Base-by-base conservation (phyloP, 2,888 invertebrate genomes). In the Drosophila sordidapex region DNA sequence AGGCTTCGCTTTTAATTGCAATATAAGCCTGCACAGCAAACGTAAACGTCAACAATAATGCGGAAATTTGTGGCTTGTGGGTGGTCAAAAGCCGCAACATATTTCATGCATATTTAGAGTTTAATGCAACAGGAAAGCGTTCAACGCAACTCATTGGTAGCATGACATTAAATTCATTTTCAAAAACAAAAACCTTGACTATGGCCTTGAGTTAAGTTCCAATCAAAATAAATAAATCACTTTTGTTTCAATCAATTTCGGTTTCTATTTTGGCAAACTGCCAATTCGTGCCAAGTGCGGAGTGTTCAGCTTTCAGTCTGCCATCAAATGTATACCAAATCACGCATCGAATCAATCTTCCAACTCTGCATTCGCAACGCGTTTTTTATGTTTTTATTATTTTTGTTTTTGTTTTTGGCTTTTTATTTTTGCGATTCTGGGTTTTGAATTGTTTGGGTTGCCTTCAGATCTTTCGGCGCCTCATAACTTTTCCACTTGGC, bases 401-500 rank as follows among this genome's bases (percentile, higher is more conserved):
- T 33, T 33, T 33, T 10, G 8, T 43, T 21, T 43, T 21, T 1
- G 29, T 25, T 35, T 1, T 33, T 21, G 25, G 29, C 6, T 54
- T 27, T 38, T 18, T 18, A 27, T 36, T 29, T 11, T 38, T 10
- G 11, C 21, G 33, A 43, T 46, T 4, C 33, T 51, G 43, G 21
- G n/a, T 53, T 38, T 68, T 49, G 70, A 77, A 74, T 78, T 46
- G 66, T 49, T 77, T 38, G 57, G 74, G 74, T 70, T 64, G 78
- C 38, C 43, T 60, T 64, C 52, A 67, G 59, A 51, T 65, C 73
- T 73, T 49, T 57, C 58, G 83, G 83, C 83, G 78, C 78, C 83
- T 71, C 75, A 77, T 77, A 79, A 82, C 76, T 81, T 83, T 79
- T 68, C 70, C 71, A 69, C 74, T 74, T 70, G 70, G 69, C 67